These are phyloP conservation scores for Rhadina sibilatrix DNA, from an alignment of 2,113 vertebrate genomes.

Conservation along the genomic window DNA sequence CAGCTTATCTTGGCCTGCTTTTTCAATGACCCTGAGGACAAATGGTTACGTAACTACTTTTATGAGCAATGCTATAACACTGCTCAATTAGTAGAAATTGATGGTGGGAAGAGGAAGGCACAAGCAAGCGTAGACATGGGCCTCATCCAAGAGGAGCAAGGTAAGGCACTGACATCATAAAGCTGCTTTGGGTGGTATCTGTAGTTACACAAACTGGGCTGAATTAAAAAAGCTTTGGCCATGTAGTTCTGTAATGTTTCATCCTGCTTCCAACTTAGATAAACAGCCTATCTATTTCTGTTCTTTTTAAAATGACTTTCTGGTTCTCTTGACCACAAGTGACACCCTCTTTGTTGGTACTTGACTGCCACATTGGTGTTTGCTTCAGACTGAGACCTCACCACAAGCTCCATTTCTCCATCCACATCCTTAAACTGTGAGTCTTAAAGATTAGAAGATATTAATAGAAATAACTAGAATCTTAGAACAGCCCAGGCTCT, in stretches of 20 bases:
- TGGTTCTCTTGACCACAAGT: neutral
- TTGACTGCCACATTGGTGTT: neutral
- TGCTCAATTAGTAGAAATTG: slow-evolving; percentile 70
- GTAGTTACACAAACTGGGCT: neutral
- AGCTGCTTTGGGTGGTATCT: neutral
- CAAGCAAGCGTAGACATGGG: slow-evolving; percentile 77
- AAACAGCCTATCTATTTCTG: neutral
- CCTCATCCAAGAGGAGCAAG: slow-evolving; percentile 73
- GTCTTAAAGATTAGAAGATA: neutral
- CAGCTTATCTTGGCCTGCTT: slow-evolving; percentile 77
- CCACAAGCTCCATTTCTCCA: neutral
- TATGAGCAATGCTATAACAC: slow-evolving; percentile 75
- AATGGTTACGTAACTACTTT: slow-evolving; percentile 82
- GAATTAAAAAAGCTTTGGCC: neutral
- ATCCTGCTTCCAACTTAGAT: neutral
- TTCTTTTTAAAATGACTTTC: neutral
- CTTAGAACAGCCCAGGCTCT: neutral
- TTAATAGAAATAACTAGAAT: neutral
- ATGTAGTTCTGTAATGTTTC: neutral
- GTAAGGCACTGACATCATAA: slow-evolving; percentile 55
- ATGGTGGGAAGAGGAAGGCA: slow-evolving; percentile 77
- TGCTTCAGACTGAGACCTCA: neutral
- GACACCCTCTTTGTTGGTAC: neutral
- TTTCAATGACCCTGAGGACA: slow-evolving; percentile 78
- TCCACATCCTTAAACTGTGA: neutral